A percentile compares a stretch with the other conserved stretches of the same genome.
Conservation (phyloP, 2,888 invertebrate species). For the Lissonota sp. region DNA sequence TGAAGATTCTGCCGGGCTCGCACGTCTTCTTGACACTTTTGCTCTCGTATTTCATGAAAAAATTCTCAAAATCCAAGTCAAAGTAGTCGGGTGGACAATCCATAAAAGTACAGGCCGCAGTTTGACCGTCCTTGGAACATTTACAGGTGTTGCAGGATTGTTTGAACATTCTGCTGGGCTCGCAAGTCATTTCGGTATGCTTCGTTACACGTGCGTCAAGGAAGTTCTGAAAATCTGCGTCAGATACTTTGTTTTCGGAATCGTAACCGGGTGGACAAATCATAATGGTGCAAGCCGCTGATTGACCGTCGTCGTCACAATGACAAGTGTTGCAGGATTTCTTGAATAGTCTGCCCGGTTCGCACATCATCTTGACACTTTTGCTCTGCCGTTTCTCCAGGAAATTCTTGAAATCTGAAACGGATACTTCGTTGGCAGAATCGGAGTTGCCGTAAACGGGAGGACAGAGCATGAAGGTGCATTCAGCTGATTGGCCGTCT, state of each 20-base stretch:
- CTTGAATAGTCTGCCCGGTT: constrained; percentile 84
- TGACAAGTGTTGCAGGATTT: constrained; percentile 85
- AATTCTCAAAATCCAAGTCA: too few relatives aligned
- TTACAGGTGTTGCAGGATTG: constrained; percentile 85
- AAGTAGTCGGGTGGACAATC: constrained; percentile 43
- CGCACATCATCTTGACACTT: constrained; percentile 76
- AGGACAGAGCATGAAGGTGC: constrained; percentile 65
- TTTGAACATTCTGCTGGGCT: constrained; percentile 82
- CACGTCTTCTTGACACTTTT: constrained; percentile 12
- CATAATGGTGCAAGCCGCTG: constrained; percentile 84
- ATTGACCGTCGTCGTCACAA: constrained; percentile 84
- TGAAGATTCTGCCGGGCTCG: constrained; percentile 47
- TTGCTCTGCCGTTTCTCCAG: constrained; percentile 57
- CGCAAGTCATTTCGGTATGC: constrained; percentile 12
- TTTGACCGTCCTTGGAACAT: constrained; percentile 84
- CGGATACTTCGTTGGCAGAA: constrained; percentile 18
- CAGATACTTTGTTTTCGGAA: neutral
- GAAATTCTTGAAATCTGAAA: constrained; percentile 1
- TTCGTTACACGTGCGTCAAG: too few relatives aligned
- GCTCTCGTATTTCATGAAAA: too few relatives aligned
- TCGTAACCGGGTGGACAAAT: constrained; percentile 57
- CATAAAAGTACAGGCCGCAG: constrained; percentile 65
- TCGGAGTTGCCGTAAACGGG: constrained; percentile 36
- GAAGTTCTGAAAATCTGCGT: neutral
- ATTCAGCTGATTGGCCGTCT: constrained; percentile 73